Conservation (phyloP, 2,797 vertebrate species). For the Champsocephalus gunnari region DNA sequence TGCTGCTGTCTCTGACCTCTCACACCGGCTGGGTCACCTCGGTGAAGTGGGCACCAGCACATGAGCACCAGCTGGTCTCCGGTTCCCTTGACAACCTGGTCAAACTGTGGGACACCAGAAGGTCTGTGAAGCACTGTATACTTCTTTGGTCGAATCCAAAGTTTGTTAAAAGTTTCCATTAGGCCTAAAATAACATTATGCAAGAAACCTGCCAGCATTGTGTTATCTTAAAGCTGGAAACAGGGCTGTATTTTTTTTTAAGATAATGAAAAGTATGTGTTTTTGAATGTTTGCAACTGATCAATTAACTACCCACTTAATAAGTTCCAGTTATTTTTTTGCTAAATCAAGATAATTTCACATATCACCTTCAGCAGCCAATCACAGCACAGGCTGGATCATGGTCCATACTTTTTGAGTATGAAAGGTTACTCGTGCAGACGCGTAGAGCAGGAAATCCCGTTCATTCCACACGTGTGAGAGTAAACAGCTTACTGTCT, state of each 20-base stretch:
- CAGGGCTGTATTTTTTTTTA: too few species aligned
- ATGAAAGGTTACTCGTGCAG: background rate
- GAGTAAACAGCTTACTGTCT: conserved; percentile 14
- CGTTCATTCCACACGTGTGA: conserved; percentile 11
- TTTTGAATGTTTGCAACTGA: too few species aligned
- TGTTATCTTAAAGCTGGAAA: background rate
- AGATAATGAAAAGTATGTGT: too few species aligned
- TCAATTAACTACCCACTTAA: too few species aligned
- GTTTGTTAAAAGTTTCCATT: background rate
- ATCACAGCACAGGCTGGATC: background rate
- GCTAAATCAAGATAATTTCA: background rate
- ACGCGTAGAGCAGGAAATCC: conserved; percentile 23
- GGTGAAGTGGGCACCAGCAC: conserved; percentile 93
- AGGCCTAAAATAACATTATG: background rate
- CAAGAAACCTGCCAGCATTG: background rate
- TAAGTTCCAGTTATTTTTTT: too few species aligned
- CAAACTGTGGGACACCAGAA: conserved; percentile 98
- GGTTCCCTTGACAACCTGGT: conserved; percentile 97
- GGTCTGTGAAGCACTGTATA: conserved; percentile 79
- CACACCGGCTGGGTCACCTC: conserved; percentile 97
- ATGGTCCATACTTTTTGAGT: background rate
- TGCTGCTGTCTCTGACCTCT: conserved; percentile 93
- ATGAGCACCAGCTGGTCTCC: conserved; percentile 95
- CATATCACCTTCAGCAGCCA: background rate
- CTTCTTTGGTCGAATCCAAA: background rate